Evolutionary conservation across 92 coral and sea anemone genomes (phyloP), one percentile per base, ranked within the genome.

Genomic region (Scolanthus callimorphus): DNA sequence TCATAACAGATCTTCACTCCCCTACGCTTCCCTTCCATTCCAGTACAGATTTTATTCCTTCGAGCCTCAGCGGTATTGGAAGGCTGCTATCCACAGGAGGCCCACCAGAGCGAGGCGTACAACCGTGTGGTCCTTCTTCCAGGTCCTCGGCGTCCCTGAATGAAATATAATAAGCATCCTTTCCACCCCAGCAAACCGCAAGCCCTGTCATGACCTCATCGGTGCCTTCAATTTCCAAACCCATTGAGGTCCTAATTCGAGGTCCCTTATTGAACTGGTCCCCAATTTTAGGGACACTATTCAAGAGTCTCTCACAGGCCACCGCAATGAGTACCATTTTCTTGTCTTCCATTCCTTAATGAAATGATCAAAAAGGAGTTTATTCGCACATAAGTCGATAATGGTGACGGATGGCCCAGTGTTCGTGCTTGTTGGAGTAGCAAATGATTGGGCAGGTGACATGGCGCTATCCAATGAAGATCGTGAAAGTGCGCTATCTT

Each of bases 151-250:
- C 11, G 15, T 86, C 88, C 59, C 52, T 50, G 11, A 92, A 69
- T 13, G 98, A 92, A 19, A 88, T 43, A 54, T 63, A 92, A 52
- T 77, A 92, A 10, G 89, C 91, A 29, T 80, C 91, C 39, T 69
- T 72, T 19, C 70, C 58, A 27, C 86, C 79, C 97, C 99, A 94
- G 67, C 95, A 80, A 51, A 89, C 87, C 22, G 99, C 94, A 29
- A 89, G 17, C 25, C 99, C 99, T 3, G 84, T 90, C 13, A 94
- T 71, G 2, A 59, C 70, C 24, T 80, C 81, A 52, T 82, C 91
- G 20, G 78, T 85, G 11, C 77, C 99, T 17, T 82, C 97, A 39
- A 94, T 74, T 15, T 65, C 56, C 17, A 94, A 65, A 12, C 85
- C 96, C 37, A 59, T 65, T 39, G 53, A 55, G 34, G 59, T 15